Percentiles rank a stretch among this genome's conserved stretches.
Evolutionary conservation across 2,113 vertebrate genomes (phyloP).

Genomic region (Chinchilla lanigera): DNA sequence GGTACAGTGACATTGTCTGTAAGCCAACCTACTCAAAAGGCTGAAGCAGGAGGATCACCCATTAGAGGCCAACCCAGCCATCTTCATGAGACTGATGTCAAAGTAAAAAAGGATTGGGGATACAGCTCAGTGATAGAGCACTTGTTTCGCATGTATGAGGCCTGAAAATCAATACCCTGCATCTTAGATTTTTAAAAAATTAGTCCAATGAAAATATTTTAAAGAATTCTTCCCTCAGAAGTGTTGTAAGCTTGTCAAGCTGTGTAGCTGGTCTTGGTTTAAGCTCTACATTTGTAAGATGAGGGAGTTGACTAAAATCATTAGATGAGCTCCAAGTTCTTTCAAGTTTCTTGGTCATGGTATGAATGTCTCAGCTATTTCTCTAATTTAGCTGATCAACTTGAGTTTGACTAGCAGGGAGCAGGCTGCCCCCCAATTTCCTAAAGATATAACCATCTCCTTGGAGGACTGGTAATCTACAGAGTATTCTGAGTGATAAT

Average conservation of each 20-base stretch:
- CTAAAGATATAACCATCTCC: neutral
- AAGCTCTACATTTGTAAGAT: slow-evolving; percentile 22
- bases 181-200: neutral
- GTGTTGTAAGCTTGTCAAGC: neutral
- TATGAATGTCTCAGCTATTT: neutral
- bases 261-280: neutral
- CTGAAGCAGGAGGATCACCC: neutral
- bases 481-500: neutral
- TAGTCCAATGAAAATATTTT: slow-evolving; percentile 18
- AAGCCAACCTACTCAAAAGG: neutral
- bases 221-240: slow-evolving; percentile 9
- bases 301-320: neutral
- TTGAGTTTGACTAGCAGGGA: slow-evolving; percentile 5
- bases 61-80: neutral
- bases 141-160: neutral
- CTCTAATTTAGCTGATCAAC: neutral
- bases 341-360: neutral
- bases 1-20: neutral
- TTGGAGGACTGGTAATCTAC: neutral
- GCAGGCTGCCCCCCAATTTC: neutral
- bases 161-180: neutral
- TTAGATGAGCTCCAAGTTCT: neutral
- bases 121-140: neutral
- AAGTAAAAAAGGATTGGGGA: neutral
- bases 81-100: neutral